Conservation (phyloP, 2,888 invertebrate genomes). For the Drosophila cognata region DNA sequence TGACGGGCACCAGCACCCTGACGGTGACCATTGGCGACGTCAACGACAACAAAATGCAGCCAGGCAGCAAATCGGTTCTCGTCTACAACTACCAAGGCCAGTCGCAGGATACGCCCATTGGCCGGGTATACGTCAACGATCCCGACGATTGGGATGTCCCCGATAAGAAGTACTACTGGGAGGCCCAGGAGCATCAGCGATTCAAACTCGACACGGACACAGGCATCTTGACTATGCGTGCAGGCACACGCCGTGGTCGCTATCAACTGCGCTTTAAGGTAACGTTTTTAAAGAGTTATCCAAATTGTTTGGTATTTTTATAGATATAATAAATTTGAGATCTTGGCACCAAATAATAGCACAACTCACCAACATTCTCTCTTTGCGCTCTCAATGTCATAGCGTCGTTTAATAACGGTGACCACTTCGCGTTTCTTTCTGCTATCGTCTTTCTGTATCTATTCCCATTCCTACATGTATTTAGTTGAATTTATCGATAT, state of each 20-base stretch:
- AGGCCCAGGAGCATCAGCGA: slow-evolving; percentile 92
- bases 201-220: slow-evolving; percentile 96
- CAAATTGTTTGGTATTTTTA: no score
- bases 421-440: no score
- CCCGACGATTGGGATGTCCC: slow-evolving; percentile 99
- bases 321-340: no score
- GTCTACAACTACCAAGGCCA: slow-evolving; percentile 98
- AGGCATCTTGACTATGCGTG: slow-evolving; percentile 97
- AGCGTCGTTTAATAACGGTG: no score
- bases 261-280: slow-evolving; percentile 91
- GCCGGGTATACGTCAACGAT: slow-evolving; percentile 98
- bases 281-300: background rate
- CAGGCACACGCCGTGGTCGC: slow-evolving; percentile 94
- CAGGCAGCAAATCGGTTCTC: slow-evolving; percentile 97
- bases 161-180: slow-evolving; percentile 98
- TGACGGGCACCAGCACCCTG: slow-evolving; percentile 97
- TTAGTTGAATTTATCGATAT: no score
- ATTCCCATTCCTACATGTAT: no score
- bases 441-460: no score
- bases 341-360: no score
- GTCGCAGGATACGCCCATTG: slow-evolving; percentile 95
- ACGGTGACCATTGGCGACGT: slow-evolving; percentile 98
- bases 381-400: no score
- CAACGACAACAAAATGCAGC: slow-evolving; percentile 99
- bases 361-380: no score